Conservation (phyloP, 2,888 invertebrate species). For the Plemyria rubiginata region DNA sequence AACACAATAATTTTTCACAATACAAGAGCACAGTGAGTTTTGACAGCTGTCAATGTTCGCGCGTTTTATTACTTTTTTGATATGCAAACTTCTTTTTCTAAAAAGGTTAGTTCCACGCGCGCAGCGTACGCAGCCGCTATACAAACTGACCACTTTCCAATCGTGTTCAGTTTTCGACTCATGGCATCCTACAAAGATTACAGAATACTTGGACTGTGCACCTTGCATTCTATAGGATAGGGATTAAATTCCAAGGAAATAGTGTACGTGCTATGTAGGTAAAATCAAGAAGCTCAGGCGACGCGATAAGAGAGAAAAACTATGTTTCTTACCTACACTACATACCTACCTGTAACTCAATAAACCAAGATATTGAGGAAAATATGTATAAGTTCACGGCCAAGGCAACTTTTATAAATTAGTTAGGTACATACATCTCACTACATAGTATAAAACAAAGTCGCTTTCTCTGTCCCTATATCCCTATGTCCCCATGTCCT, state of each 20-base stretch:
- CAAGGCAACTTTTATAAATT: background rate
- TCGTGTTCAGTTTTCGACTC: conserved; percentile 11
- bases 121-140: conserved; percentile 24
- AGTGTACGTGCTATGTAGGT: background rate
- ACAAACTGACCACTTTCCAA: conserved; percentile 37
- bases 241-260: conserved; percentile 13
- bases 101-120: conserved; percentile 33
- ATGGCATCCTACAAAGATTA: conserved; percentile 18
- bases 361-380: background rate
- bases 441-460: too few species aligned
- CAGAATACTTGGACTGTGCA: conserved; percentile 7
- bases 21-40: conserved; percentile 17
- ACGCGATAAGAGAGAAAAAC: conserved; percentile 12
- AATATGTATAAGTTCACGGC: background rate
- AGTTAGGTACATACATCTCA: too few species aligned
- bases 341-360: background rate
- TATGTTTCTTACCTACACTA: background rate
- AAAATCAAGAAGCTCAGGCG: conserved; percentile 16
- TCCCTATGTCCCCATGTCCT: too few species aligned
- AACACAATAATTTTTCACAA: conserved; percentile 24
- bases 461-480: too few species aligned
- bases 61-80: conserved; percentile 31
- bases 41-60: conserved; percentile 40
- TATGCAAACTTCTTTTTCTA: conserved; percentile 27
- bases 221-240: conserved; percentile 21